Base-by-base conservation (phyloP, 2,888 invertebrate genomes). In the Altica lythri region DNA sequence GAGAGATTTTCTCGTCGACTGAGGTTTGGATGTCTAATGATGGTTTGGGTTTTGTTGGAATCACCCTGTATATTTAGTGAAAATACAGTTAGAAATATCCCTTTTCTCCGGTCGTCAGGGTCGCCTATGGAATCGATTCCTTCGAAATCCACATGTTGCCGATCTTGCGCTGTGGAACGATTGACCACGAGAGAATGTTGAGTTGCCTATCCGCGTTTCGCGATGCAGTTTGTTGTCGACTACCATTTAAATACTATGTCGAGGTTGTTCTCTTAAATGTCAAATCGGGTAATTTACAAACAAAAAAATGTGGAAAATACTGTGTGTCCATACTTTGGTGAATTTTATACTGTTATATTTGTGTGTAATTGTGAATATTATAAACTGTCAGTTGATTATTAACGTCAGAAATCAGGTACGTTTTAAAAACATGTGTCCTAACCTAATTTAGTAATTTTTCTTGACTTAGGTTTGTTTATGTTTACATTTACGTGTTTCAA, bases 341-440 rank as follows among this genome's bases (percentile, higher is more conserved):
- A 53, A 53, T 34, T 32, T 52, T 53, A 45, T 61, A 12, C 52
- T 66, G 57, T 47, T 61, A 45, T 56, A 65, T 46, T 45, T 63
- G 53, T 64, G 59, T 62, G 59, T 70, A 51, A 54, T 68, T 53
- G 53, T 65, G 55, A 59, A 62, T 56, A 62, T 65, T 42, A 64
- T 67, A 48, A 66, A 66, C 56, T 65, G 69, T 6, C 74, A 75
- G 61, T 64, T 75, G 38, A 67, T 74, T 45, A 75, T 75, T 48
- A 75, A 75, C 67, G 75, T 75, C 42, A 68, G 72, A 60, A 75
- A 75, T 68, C 74, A 75, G 74, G 75, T 75, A 60, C 65, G 67
- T 57, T 40, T 4, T 4, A 2, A 44, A 59, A 62, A 62, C 63
- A 65, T 63, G 62, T 59, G 60, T 62, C 57, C 60, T 66, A 65